A percentile compares a stretch with the other conserved stretches of the same genome.
Evolutionary conservation across 2,888 invertebrate genomes (phyloP).

Genomic region (Noctua fimbriata): DNA sequence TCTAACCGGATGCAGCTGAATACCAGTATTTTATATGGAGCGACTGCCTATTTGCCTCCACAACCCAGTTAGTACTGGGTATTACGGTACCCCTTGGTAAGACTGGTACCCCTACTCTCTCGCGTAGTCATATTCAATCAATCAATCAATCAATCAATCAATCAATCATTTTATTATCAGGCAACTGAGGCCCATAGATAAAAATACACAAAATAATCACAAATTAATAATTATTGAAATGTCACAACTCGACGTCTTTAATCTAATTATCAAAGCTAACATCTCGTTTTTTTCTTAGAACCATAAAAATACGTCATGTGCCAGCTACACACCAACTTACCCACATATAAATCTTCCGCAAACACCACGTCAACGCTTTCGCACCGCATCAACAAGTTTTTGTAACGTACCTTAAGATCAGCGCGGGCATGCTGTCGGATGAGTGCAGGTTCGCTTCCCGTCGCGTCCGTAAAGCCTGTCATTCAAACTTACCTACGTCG

Average conservation of each 20-base stretch:
- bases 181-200: no score
- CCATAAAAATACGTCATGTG: not conserved
- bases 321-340: not conserved
- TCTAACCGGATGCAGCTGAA: no score
- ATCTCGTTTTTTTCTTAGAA: not conserved
- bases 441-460: conserved; percentile 41
- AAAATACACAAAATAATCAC: no score
- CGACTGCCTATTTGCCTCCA: no score
- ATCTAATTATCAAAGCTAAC: not conserved
- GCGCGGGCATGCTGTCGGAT: conserved; percentile 27
- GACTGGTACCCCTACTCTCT: no score
- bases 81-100: no score
- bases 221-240: not conserved
- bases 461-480: conserved; percentile 37
- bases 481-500: conserved; percentile 49
- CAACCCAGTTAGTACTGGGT: no score
- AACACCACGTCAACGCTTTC: conserved; percentile 31
- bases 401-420: conserved; percentile 29
- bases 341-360: conserved; percentile 2
- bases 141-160: no score
- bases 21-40: no score
- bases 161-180: no score
- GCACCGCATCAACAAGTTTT: conserved; percentile 43
- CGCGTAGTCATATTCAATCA: no score
- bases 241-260: no score